Percentiles rank a stretch among this genome's conserved stretches.
Evolutionary conservation across 2,888 invertebrate species (phyloP).

Genomic region (Hirtodrosophila histrioides): DNA sequence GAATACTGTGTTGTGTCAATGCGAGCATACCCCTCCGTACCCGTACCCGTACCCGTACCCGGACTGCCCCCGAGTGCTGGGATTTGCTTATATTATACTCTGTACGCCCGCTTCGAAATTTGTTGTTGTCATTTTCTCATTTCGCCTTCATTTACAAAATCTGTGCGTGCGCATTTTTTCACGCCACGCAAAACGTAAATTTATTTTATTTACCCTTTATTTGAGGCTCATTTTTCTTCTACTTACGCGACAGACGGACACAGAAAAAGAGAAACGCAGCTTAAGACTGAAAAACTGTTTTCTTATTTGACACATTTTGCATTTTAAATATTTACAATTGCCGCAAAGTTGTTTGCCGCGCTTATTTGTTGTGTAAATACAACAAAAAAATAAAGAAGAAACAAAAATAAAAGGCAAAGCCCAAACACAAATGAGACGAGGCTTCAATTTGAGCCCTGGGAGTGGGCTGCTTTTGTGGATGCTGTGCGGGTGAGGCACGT

Average conservation of each 20-base stretch:
- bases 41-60: too few relatives aligned
- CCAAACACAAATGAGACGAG: constrained; percentile 48
- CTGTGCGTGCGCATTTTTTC: constrained; percentile 76
- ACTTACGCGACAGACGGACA: constrained; percentile 40
- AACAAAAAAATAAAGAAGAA: not conserved
- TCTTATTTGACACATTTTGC: constrained; percentile 76
- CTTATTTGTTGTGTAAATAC: constrained; percentile 67
- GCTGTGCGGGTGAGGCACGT: constrained; percentile 69
- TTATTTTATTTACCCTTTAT: constrained; percentile 68
- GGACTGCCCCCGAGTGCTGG: too few relatives aligned
- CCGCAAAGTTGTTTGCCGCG: constrained; percentile 67
- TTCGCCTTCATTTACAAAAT: constrained; percentile 76
- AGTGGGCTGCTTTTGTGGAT: constrained; percentile 54
- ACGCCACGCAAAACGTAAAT: constrained; percentile 77
- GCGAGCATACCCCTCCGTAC: too few relatives aligned
- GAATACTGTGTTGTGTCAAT: constrained; percentile 20
- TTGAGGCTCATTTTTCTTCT: constrained; percentile 75
- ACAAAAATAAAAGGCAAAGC: constrained; percentile 1
- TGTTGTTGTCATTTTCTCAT: constrained; percentile 24
- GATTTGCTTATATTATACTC: too few relatives aligned
- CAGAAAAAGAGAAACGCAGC: constrained; percentile 67
- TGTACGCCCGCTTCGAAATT: constrained; percentile 12
- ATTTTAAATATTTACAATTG: constrained; percentile 79
- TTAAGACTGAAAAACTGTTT: constrained; percentile 59
- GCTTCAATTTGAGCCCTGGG: constrained; percentile 16